A percentile compares a stretch with the other conserved stretches of the same genome.
Conservation (phyloP, 2,888 invertebrate species). For the Hirtodrosophila cameraria region DNA sequence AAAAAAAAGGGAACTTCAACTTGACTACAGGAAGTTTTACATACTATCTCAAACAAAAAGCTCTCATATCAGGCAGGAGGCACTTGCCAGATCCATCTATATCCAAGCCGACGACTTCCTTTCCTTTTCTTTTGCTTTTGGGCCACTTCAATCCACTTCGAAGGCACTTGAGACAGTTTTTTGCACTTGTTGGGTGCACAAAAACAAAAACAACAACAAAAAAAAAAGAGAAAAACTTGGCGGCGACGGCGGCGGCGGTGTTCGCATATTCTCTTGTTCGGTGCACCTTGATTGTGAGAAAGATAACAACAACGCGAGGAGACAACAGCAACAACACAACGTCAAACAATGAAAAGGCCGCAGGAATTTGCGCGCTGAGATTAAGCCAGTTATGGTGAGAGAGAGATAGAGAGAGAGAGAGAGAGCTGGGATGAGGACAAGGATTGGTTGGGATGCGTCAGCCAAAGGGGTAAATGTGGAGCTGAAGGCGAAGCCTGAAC, state of each 20-base stretch:
- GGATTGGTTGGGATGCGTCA: constrained; percentile 4
- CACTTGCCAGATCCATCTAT: constrained; percentile 57
- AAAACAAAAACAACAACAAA: constrained; percentile 6
- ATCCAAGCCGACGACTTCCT: constrained; percentile 58
- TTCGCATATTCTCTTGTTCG: constrained; percentile 45
- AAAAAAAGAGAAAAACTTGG: constrained; percentile 31
- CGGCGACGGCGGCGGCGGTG: constrained; percentile 35
- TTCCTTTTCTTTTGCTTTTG: constrained; percentile 50
- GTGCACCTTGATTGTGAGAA: constrained; percentile 79
- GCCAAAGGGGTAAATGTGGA: background rate
- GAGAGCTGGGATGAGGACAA: constrained; percentile 1
- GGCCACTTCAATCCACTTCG: constrained; percentile 38
- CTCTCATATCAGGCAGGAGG: constrained; percentile 60
- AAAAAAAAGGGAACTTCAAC: constrained; percentile 33
- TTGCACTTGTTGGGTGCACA: constrained; percentile 64
- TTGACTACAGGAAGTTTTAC: constrained; percentile 76
- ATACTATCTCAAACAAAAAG: constrained; percentile 75
- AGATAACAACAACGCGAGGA: constrained; percentile 68
- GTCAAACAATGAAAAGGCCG: constrained; percentile 76
- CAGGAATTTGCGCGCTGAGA: constrained; percentile 75
- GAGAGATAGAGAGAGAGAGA: constrained; percentile 1
- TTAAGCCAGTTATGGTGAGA: constrained; percentile 59
- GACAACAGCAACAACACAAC: constrained; percentile 52
- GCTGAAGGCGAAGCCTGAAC: constrained; percentile 54
- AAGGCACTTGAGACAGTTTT: constrained; percentile 75